Evolutionary conservation across 2,113 vertebrate species (phyloP).

Genomic region (Microcebus jonahi): DNA sequence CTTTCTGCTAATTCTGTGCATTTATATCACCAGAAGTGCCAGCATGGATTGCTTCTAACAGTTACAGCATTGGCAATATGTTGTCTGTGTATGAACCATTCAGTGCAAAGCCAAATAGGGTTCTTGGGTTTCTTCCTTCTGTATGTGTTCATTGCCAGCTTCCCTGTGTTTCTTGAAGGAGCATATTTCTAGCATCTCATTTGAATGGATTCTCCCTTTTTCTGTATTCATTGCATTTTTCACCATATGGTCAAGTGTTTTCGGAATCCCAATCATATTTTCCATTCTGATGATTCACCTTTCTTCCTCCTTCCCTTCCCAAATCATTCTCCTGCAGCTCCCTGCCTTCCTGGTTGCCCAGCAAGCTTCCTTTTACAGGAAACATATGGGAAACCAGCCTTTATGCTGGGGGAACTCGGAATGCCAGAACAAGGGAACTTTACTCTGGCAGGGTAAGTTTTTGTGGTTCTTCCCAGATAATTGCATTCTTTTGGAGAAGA

Average conservation of each 20-base stretch:
- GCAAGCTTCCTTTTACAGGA: background rate
- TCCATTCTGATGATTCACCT: background rate
- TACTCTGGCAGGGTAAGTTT: background rate
- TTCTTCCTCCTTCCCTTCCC: no score
- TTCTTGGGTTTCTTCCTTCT: background rate
- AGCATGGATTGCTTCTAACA: background rate
- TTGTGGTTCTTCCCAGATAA: background rate
- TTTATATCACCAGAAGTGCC: background rate
- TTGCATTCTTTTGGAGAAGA: constrained; percentile 17
- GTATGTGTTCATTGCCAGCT: fast-evolving
- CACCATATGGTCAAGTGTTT: background rate
- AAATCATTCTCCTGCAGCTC: background rate
- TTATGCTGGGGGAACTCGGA: background rate
- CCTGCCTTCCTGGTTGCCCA: background rate
- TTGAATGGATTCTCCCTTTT: background rate
- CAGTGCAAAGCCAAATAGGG: background rate
- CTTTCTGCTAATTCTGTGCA: background rate
- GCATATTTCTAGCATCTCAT: background rate
- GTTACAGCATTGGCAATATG: background rate
- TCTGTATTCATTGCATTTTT: background rate
- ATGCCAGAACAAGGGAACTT: background rate
- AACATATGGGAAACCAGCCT: background rate
- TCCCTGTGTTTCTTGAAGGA: background rate
- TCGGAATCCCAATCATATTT: background rate
- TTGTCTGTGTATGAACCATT: background rate